Evolutionary conservation across 2,888 invertebrate genomes (phyloP), one percentile per base, ranked within the genome.

Genomic region (Callyntrura guangdongensis): DNA sequence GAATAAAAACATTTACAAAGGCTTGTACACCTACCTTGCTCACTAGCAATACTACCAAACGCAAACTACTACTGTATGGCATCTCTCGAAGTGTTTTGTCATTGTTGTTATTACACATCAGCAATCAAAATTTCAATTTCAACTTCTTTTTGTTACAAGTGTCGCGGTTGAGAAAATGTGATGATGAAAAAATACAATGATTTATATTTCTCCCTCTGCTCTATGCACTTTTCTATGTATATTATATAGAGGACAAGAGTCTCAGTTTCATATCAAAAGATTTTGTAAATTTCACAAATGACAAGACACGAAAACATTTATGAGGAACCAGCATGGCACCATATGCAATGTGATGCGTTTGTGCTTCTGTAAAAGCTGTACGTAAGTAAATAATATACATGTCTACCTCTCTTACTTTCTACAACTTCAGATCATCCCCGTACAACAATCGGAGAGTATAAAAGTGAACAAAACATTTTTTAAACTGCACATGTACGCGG

Each of bases 221-320:
- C n/a, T 6, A 8, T 45, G 69, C 45, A 1, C 14, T 59, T 59
- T 69, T 69, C 64, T 36, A 20, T 27, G n/a, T n/a, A n/a, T n/a
- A n/a, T n/a, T n/a, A 67, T 22, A 67, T 27, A 67, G 47, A 77
- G 36, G n/a, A n/a, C 36, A 36, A 6, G 36, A 36, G 36, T 36
- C n/a, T 36, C 53, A 53, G 25, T 49, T 53, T 77, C 56, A 77
- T 53, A 56, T 9, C 14, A 47, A 56, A 17, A 83, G 64, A 27
- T 25, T 83, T 47, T 67, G 83, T 64, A 47, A 83, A 77, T 79
- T 77, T 86, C 79, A 77, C 79, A 79, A 86, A 22, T 79, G 86
- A 86, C 25, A 49, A 77, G 64, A 86, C 64, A 86, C 64, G 14
- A 85, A 85, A 85, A 85, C 74, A 85, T 56, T 79, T 79, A 79